A percentile compares a stretch with the other conserved stretches of the same genome.
Conservation (phyloP, 2,888 invertebrate species). For the Lepidonotus clava region DNA sequence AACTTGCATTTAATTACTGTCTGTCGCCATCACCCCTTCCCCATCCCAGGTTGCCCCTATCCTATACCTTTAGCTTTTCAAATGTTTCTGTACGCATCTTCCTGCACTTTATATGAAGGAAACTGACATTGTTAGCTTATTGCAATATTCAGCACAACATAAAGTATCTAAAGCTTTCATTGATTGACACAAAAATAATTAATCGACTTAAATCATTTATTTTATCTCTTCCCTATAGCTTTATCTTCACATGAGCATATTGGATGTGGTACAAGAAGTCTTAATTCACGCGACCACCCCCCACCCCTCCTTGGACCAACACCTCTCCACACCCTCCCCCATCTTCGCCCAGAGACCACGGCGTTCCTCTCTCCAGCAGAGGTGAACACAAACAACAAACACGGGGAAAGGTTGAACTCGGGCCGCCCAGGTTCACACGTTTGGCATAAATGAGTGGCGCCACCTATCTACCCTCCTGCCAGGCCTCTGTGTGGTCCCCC, state of each 20-base stretch:
- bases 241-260: no score
- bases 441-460: neutral
- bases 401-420: neutral
- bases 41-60: neutral
- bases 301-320: no score
- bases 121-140: neutral
- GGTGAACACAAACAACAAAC: slow-evolving; percentile 19
- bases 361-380: neutral
- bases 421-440: neutral
- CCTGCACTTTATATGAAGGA: neutral
- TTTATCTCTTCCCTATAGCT: neutral
- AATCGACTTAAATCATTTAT: neutral
- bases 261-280: neutral
- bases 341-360: neutral
- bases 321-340: neutral
- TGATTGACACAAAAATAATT: neutral
- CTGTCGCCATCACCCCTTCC: neutral
- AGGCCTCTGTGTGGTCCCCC: neutral
- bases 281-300: neutral
- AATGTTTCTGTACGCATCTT: neutral
- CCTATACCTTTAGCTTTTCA: neutral
- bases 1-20: no score
- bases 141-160: neutral
- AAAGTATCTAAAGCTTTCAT: neutral
- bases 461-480: neutral